Evolutionary conservation across 2,113 vertebrate genomes (phyloP).

Genomic region (Epinephelus cyanopodus): DNA sequence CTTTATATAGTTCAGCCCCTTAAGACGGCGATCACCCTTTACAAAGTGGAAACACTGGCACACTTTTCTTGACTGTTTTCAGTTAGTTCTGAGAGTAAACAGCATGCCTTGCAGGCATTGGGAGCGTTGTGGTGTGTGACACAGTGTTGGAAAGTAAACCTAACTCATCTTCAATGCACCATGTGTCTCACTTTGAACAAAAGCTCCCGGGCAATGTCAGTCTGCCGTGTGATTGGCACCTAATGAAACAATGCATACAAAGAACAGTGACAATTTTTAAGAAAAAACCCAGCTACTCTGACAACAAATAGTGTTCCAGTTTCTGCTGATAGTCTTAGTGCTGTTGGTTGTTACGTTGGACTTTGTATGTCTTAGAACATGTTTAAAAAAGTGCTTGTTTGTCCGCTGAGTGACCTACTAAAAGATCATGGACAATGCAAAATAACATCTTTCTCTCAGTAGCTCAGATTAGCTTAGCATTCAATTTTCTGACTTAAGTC

Average conservation of each 20-base stretch:
- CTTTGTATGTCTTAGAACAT: constrained; percentile 27
- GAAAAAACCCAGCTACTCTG: constrained; percentile 34
- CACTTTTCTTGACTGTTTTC: constrained; percentile 47
- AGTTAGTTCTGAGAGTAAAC: constrained; percentile 58
- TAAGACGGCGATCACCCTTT: constrained; percentile 47
- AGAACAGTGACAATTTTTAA: constrained; percentile 33
- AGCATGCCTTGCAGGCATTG: constrained; percentile 49
- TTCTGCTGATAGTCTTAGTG: constrained; percentile 60
- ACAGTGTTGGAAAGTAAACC: constrained; percentile 65
- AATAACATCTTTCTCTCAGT: constrained; percentile 62
- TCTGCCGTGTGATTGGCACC: constrained; percentile 40
- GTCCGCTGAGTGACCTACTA: constrained; percentile 53
- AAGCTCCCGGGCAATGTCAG: constrained; percentile 37
- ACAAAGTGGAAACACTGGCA: constrained; percentile 49
- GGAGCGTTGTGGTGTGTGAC: constrained; percentile 57
- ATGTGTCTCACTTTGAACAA: constrained; percentile 47
- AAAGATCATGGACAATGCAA: constrained; percentile 49
- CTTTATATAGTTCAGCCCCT: constrained; percentile 48
- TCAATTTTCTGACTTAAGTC: constrained; percentile 63
- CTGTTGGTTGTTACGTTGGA: constrained; percentile 41
- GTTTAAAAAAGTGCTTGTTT: constrained; percentile 64
- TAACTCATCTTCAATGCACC: constrained; percentile 46
- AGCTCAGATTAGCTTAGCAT: constrained; percentile 67
- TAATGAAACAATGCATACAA: constrained; percentile 40
- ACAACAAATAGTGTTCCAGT: constrained; percentile 61